Base-by-base conservation (phyloP, 2,797 vertebrate species). In the Acanthis flammea region DNA sequence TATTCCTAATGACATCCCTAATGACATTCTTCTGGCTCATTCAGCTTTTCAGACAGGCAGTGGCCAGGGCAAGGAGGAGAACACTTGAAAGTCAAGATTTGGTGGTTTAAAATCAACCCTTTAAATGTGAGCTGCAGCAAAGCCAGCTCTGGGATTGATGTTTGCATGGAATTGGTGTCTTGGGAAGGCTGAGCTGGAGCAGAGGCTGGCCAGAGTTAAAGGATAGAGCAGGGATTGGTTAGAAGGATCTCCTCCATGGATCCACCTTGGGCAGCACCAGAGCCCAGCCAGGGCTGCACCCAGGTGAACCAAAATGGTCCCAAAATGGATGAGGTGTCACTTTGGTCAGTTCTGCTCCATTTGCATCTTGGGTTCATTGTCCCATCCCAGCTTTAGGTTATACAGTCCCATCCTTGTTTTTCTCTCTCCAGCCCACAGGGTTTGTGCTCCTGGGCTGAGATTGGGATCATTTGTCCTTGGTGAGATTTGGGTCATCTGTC, bases 381-480 rank as follows among this genome's bases (percentile, higher is more conserved):
- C 35, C 25, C 13, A 7, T 19, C 19, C 1, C 57, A 58, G 57
- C 25, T 28, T 9, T 19, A 58, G 35, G 0, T 1, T 0, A 9
- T 9, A 0, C 2, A 19, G 4, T 39, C 25, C 57, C 24, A 58
- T 4, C 35, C 57, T 57, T 7, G 15, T 28, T 58, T 39, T 60
- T 19, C 35, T 60, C 57, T 58, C 35, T 5, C 1, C 57, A 60
- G 35, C 25, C 57, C 35, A 37, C 8, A 10, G 0, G 6, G 25
- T 37, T 58, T 58, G 35, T 58, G 57, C 57, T 39, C 17, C 0
- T 37, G 57, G 35, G 35, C 25, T 58, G 35, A 28, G 57, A 7
- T 60, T 60, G 39, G 57, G 57, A 28, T 60, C 57, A 19, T 39
- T 60, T 37, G 25, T 58, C 57, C 57, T 27, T 37, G 55, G 24